Evolutionary conservation across 2,113 vertebrate genomes (phyloP), one percentile per base, ranked within the genome.

Genomic region (Heloderma charlesbogerti): DNA sequence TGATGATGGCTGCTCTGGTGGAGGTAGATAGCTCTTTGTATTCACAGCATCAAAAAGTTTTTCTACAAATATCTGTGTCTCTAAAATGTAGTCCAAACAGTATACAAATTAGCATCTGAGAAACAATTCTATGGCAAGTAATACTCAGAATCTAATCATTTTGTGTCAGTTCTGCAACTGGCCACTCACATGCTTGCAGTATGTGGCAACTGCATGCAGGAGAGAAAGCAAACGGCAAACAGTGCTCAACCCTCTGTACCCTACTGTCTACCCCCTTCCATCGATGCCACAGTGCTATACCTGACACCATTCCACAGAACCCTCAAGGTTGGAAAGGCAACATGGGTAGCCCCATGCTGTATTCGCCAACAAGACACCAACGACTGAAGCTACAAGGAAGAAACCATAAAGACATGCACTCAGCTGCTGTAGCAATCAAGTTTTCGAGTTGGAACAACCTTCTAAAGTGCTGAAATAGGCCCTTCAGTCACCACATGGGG

Each of bases 31-130:
- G 97, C 98, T 98, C 97, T 99, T 99, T 93, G 98, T 98, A 97
- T 98, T 98, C 96, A 99, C 97, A 92, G 99, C 99, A 97, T 99
- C 99, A 96, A 99, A 99, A 95, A 99, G 97, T 96, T 98, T 99
- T 96, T 99, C 99, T 93, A 99, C 99, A 98, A 99, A 99, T 91
- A 95, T 98, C 93, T 99, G 99, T 5, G 99, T 99, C 93, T 99
- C 99, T 99, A 96, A 79, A 97, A 95, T 71, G n/a, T 92, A 93
- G 92, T 45, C 12, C 2, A 3, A 89, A 74, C 20, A 5, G 94
- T 18, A 89, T 82, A 93, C 0, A 91, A 34, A 31, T 69, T 34
- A 77, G 37, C 29, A 89, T 0, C 4, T 63, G 81, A 91, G 15
- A 95, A 34, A 85, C 92, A 94, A 45, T 0, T 6, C 37, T 0